Base-by-base conservation (phyloP, 2,113 vertebrate genomes). In the Mugil cephalus region DNA sequence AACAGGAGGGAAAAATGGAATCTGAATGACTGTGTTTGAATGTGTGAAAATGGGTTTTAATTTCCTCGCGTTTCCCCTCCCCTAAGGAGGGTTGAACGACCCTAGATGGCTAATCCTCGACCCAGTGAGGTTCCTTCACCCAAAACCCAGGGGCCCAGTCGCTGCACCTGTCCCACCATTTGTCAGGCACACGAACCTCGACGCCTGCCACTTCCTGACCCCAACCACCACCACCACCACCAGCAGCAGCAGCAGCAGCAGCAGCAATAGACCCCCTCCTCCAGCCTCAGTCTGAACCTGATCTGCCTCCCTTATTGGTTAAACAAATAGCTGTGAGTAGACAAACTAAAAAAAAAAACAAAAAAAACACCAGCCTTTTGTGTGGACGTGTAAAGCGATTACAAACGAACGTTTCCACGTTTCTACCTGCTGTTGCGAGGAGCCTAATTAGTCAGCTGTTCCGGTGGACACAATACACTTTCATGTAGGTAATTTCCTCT, bases 151-250 rank as follows among this genome's bases (percentile, higher is more conserved):
- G 50, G 30, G 64, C 11, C 36, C 51, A 56, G 8, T 53, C 13
- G 36, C 58, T 74, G 77, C 91, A 92, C 84, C 90, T 91, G 89
- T 92, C 70, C 50, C n/a, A 71, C 74, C 82, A 91, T 92, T 89
- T 92, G 88, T 87, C 84, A 73, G 14, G 35, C 73, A 63, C 61
- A 72, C 78, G 81, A 74, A 36, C 55, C 81, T 72, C 9, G 1
- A 34, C 35, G 47, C 48, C 84, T 73, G 59, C 51, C 72, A 56
- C 62, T 75, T 79, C 74, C 64, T 63, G 53, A 58, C 64, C 66
- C 54, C 19, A 40, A 7, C 48, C 51, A 47, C 65, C 30, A 1
- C 51, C 47, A 45, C 15, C 43, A 50, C 55, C 62, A n/a, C n/a
- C n/a, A n/a, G n/a, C n/a, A n/a, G n/a, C n/a, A n/a, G n/a, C n/a